A percentile compares a stretch with the other conserved stretches of the same genome.
Evolutionary conservation across 2,113 vertebrate species (phyloP).

Genomic region (Zosterops lateralis): DNA sequence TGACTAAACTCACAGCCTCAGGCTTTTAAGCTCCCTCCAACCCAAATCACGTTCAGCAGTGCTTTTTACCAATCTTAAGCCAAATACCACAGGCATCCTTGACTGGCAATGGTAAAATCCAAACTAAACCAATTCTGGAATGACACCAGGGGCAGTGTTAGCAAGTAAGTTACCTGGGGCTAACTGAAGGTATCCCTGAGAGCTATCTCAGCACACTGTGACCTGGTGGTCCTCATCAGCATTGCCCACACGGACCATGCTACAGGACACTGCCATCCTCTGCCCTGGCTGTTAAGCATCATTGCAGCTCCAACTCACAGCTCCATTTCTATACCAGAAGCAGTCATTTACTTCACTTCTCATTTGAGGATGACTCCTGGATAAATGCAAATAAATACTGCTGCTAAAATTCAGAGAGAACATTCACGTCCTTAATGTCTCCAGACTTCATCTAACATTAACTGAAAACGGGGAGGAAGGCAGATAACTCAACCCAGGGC

Average conservation of each 20-base stretch:
- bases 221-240: not conserved
- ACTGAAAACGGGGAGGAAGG: accelerated
- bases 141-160: accelerated
- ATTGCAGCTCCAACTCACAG: not conserved
- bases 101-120: not conserved
- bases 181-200: not conserved
- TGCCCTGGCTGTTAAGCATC: not conserved
- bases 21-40: not conserved
- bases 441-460: not conserved
- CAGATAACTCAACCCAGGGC: not conserved
- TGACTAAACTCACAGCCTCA: not conserved
- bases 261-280: not conserved
- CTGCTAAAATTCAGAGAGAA: not conserved
- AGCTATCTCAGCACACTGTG: not conserved
- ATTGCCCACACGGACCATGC: accelerated
- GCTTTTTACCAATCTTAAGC: not conserved
- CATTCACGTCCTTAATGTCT: not conserved
- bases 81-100: not conserved
- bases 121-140: not conserved
- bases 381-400: not conserved
- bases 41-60: not conserved
- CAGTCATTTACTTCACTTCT: not conserved
- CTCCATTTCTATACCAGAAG: not conserved
- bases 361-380: not conserved
- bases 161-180: not conserved